These are phyloP conservation scores for Lonchura striata DNA, from an alignment of 2,113 vertebrate species.

Conservation along the genomic window DNA sequence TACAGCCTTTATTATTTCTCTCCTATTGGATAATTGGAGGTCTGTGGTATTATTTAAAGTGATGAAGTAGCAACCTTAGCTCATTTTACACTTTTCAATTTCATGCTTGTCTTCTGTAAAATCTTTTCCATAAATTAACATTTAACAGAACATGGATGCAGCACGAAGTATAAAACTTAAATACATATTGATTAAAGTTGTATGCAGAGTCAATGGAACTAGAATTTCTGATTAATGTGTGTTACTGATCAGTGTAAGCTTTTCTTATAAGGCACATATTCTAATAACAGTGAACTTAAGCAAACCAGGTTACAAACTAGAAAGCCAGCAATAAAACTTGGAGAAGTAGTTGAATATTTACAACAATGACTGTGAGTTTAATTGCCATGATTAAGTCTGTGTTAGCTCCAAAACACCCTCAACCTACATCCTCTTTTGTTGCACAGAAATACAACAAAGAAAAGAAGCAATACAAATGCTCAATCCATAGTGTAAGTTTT, in stretches of 20 bases:
- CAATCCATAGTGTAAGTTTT: not conserved
- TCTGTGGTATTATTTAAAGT: constrained; percentile 62
- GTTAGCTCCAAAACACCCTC: not conserved
- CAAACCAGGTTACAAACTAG: not conserved
- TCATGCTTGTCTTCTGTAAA: constrained; percentile 77
- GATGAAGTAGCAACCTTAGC: constrained; percentile 62
- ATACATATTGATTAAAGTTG: constrained; percentile 65
- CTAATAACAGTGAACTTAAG: not conserved
- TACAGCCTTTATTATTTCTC: constrained; percentile 69
- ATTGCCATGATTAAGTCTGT: not conserved
- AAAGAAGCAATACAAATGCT: not conserved
- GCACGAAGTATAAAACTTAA: constrained; percentile 46
- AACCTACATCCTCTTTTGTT: not conserved
- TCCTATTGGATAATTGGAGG: constrained; percentile 67
- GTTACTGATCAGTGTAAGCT: constrained; percentile 1
- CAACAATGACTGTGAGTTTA: not conserved
- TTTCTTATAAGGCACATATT: not conserved
- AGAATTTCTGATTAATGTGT: constrained; percentile 8
- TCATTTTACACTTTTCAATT: constrained; percentile 79
- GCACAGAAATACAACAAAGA: not conserved
- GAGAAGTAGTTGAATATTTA: not conserved
- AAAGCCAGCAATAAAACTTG: not conserved
- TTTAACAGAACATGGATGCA: constrained; percentile 63
- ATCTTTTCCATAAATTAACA: constrained; percentile 73
- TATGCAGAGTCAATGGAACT: constrained; percentile 50